phyloP scores from a whole-genome alignment of 2,888 invertebrate genomes.

The Spisula solida region DNA sequence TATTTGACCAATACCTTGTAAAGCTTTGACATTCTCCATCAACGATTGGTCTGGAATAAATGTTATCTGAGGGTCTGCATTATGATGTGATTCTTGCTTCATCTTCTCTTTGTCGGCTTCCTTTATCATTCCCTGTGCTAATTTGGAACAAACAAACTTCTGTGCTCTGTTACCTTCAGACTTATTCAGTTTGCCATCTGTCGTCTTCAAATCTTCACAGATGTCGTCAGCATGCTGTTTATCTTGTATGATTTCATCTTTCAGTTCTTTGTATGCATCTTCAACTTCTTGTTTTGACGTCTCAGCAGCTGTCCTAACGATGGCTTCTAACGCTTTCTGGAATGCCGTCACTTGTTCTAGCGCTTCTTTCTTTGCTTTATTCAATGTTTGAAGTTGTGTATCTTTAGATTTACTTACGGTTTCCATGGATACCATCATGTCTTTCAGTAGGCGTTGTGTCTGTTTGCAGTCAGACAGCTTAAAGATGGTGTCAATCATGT shows the following conservation, averaged over 20 bases:
- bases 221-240: background rate
- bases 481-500: slow-evolving; percentile 10
- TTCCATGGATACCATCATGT: slow-evolving; percentile 17
- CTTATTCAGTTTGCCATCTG: background rate
- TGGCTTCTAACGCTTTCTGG: background rate
- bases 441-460: background rate
- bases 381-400: background rate
- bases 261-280: background rate
- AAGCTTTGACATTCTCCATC: background rate
- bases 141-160: slow-evolving; percentile 5
- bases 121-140: background rate
- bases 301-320: background rate
- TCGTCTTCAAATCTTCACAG: background rate
- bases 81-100: background rate
- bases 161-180: slow-evolving; percentile 22
- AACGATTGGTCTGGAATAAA: background rate
- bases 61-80: background rate
- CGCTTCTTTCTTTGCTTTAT: background rate
- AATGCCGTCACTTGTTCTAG: background rate
- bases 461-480: background rate
- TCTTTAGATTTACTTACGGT: slow-evolving; percentile 11
- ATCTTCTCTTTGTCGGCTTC: background rate
- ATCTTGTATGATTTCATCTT: background rate
- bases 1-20: slow-evolving; percentile 13
- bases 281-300: background rate